Percentiles rank a stretch among this genome's conserved stretches.
Evolutionary conservation across 1,140 invertebrate species (phyloP).

Genomic region (Apolygus lucorum): DNA sequence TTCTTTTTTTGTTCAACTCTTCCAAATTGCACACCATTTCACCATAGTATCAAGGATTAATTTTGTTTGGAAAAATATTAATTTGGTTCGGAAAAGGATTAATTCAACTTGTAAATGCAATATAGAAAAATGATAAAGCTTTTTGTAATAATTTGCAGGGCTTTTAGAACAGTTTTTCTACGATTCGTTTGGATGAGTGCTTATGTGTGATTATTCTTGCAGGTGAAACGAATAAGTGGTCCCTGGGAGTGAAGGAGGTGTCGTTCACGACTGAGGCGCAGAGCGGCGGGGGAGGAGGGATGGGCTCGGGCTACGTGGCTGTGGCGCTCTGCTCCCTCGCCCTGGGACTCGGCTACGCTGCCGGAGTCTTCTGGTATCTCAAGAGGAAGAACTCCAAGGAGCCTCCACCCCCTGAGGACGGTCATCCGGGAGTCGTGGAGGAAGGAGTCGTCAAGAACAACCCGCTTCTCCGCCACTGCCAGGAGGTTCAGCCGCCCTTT

Average conservation of each 20-base stretch:
- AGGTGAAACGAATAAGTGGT: conserved; percentile 17
- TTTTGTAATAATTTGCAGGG: no score
- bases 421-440: conserved; percentile 36
- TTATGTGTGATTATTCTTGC: no score
- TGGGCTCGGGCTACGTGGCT: conserved; percentile 61
- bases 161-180: no score
- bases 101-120: no score
- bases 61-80: no score
- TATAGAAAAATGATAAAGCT: no score
- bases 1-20: no score
- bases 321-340: conserved; percentile 70
- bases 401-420: conserved; percentile 15
- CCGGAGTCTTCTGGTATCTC: conserved; percentile 70
- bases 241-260: conserved; percentile 55
- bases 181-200: no score
- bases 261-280: conserved; percentile 59
- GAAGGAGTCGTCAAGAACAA: conserved; percentile 65
- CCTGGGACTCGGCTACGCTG: conserved; percentile 70
- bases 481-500: conserved; percentile 27
- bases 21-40: no score
- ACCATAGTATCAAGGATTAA: no score
- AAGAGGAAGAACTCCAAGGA: conserved; percentile 29
- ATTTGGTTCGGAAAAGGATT: no score
- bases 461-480: conserved; percentile 47
- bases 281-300: conserved; percentile 47